phyloP scores from a whole-genome alignment of 2,113 vertebrate species.

The Leptobrachium leishanense region DNA sequence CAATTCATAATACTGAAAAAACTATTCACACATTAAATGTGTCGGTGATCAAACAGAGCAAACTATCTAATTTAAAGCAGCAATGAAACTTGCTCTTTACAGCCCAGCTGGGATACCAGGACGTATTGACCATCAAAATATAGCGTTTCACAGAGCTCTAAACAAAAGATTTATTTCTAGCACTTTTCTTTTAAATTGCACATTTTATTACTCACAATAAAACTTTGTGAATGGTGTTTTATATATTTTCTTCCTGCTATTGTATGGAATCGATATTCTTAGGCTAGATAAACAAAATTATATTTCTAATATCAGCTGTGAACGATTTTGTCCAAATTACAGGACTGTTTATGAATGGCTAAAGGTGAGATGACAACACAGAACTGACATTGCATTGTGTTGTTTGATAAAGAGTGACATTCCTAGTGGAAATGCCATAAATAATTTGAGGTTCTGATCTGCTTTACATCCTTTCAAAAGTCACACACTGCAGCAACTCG shows the following conservation, averaged over 20 bases:
- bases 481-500: too few relatives aligned
- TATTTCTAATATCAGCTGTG: not conserved
- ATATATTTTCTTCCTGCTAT: not conserved
- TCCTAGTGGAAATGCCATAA: too few relatives aligned
- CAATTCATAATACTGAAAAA: not conserved
- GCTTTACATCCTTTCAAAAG: too few relatives aligned
- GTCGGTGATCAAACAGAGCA: not conserved
- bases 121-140: not conserved
- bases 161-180: not conserved
- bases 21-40: not conserved
- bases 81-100: not conserved
- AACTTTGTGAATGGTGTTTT: not conserved
- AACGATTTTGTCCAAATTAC: not conserved
- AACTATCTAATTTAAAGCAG: not conserved
- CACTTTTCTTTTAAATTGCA: not conserved
- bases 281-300: not conserved
- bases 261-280: not conserved
- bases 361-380: not conserved
- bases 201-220: not conserved
- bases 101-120: not conserved
- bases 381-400: not conserved
- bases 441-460: too few relatives aligned
- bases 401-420: too few relatives aligned
- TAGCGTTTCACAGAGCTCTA: not conserved
- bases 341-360: not conserved